A percentile compares a stretch with the other conserved stretches of the same genome.
These are phyloP conservation scores for Oreochromis niloticus DNA, from an alignment of 2,113 vertebrate genomes.

Conservation along the genomic window DNA sequence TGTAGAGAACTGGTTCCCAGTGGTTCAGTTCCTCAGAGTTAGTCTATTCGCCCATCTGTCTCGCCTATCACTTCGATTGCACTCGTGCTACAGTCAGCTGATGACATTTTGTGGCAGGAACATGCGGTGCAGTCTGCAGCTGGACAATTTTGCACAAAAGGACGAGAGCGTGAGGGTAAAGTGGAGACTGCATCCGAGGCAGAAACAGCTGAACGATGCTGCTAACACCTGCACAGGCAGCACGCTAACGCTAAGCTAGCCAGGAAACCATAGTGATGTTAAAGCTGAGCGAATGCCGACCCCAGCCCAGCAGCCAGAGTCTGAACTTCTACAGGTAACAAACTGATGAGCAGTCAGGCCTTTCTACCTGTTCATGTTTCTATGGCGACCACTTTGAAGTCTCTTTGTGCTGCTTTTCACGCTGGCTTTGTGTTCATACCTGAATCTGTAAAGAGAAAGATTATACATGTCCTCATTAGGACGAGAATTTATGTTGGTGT, in stretches of 20 bases:
- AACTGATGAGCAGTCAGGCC: background rate
- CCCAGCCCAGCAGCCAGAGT: background rate
- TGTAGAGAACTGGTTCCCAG: background rate
- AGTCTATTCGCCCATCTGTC: background rate
- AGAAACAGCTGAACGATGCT: background rate
- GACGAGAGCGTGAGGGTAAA: background rate
- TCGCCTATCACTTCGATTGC: background rate
- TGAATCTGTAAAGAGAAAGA: background rate
- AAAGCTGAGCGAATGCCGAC: background rate
- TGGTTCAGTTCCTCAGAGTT: background rate
- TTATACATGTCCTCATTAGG: background rate
- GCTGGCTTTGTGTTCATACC: background rate
- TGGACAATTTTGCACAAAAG: background rate
- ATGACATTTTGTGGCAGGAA: background rate
- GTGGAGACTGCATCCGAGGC: background rate
- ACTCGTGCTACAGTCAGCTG: background rate
- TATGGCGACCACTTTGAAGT: background rate
- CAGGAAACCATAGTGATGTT: background rate
- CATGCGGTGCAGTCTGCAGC: background rate
- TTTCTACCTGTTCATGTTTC: background rate
- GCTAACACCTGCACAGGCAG: background rate
- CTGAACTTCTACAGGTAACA: background rate
- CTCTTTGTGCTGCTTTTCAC: background rate
- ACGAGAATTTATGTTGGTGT: background rate
- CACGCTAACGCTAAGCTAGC: background rate